Conservation (phyloP, 2,888 invertebrate species). For the Drosophila vallismaia region DNA sequence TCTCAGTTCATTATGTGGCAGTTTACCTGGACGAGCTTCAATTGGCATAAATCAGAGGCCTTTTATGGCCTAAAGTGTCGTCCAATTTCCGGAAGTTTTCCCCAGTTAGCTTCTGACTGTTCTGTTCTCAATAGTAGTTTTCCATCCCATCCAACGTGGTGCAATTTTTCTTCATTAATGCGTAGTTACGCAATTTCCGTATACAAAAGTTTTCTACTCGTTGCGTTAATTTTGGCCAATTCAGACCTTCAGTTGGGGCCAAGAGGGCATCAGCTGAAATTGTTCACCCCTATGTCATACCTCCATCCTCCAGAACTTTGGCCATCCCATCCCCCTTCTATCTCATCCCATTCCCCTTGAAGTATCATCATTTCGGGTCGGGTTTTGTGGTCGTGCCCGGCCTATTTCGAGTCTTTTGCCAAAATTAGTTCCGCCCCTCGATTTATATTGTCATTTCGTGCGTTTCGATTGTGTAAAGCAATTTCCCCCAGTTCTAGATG, state of each 20-base stretch:
- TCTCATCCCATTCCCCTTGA: constrained; percentile 11
- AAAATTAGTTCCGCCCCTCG: constrained; percentile 84
- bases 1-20: constrained; percentile 69
- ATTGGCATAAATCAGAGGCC: constrained; percentile 74
- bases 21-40: constrained; percentile 71
- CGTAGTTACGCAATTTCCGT: constrained; percentile 77
- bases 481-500: constrained; percentile 41
- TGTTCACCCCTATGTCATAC: constrained; percentile 16
- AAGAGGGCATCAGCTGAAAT: constrained; percentile 45
- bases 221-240: constrained; percentile 79
- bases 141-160: constrained; percentile 14
- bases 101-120: constrained; percentile 28
- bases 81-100: constrained; percentile 65
- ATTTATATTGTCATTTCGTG: constrained; percentile 83
- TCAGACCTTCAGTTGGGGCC: constrained; percentile 44
- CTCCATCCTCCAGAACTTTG: neutral
- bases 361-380: constrained; percentile 59
- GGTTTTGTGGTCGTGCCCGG: constrained; percentile 68
- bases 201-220: constrained; percentile 55
- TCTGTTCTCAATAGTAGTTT: constrained; percentile 12
- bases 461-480: constrained; percentile 78
- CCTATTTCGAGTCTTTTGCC: constrained; percentile 80
- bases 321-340: constrained; percentile 10
- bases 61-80: constrained; percentile 75
- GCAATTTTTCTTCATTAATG: constrained; percentile 78